Evolutionary conservation across 1,140 invertebrate genomes (phyloP), one percentile per base, ranked within the genome.

Genomic region (Phortica variegata): DNA sequence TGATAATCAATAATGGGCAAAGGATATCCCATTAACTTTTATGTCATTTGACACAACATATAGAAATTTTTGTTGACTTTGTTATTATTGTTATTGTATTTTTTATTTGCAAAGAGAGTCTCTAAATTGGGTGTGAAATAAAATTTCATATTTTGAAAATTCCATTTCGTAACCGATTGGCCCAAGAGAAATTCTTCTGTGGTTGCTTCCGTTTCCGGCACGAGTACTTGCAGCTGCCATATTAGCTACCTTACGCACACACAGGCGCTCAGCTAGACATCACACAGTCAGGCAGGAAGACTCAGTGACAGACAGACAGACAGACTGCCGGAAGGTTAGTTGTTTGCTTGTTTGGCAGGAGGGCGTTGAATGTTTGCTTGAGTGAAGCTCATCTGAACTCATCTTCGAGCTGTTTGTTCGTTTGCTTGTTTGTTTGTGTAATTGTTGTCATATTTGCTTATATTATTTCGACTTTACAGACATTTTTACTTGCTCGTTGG

Each of bases 141-240:
- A 12, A 29, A 29, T 29, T 6, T 29, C 12, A 7, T 29, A 7
- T 29, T 29, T 33, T 50, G 44, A 41, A 44, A 36, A 44, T 60
- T 38, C 43, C 48, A 58, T 36, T 44, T 57, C 57, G 44, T 54
- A 52, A 40, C 31, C 33, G 41, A 45, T 43, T 29, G 9, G 16
- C 31, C 33, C 20, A 13, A 20, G 8, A 32, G 50, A 55, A 42
- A 65, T 46, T 6, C 56, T 62, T 51, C 40, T 40, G 50, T 57
- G 36, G 47, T 49, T 44, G 44, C 55, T 65, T 61, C 62, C 62
- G 55, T 65, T 65, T 65, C 62, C 62, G 62, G 63, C 51, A 54
- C n/a, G n/a, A n/a, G n/a, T n/a, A n/a, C n/a, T n/a, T n/a, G n/a
- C n/a, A n/a, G n/a, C n/a, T n/a, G n/a, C n/a, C n/a, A n/a, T n/a